Conservation (phyloP, 1,140 invertebrate species). For the Heliconius congener region DNA sequence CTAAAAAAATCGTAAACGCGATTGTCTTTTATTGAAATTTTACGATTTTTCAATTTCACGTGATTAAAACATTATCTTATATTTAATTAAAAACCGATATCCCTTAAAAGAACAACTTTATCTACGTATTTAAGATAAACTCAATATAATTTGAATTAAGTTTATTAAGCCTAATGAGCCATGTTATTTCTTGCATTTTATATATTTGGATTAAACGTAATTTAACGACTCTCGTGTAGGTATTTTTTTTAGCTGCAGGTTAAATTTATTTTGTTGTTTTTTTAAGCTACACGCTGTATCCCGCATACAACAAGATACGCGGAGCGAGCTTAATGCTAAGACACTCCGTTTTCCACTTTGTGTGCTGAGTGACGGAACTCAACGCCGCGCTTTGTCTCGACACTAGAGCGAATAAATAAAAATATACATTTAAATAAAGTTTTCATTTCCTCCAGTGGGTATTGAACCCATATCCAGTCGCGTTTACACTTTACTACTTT, state of each 20-base stretch:
- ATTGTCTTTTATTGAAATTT: not conserved
- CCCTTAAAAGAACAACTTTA: not conserved
- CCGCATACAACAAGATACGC: no score
- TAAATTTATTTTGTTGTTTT: no score
- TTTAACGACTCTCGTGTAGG: not conserved
- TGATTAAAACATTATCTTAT: not conserved
- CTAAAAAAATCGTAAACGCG: not conserved
- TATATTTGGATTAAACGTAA: not conserved
- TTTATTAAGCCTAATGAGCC: slow-evolving; percentile 1
- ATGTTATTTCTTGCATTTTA: not conserved
- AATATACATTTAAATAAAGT: no score
- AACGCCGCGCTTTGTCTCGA: no score
- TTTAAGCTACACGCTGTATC: no score
- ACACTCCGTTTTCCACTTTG: no score
- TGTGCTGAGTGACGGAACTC: no score
- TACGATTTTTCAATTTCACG: not conserved
- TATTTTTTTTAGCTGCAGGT: not conserved
- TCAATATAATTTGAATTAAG: not conserved
- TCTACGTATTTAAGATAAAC: slow-evolving; percentile 5
- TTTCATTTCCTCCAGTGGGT: no score
- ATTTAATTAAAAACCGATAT: not conserved
- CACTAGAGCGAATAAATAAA: no score
- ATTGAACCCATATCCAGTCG: no score
- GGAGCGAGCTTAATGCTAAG: no score
- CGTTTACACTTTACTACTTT: no score